phyloP scores from a whole-genome alignment of 2,113 vertebrate species.

The Phocoena sinus region DNA sequence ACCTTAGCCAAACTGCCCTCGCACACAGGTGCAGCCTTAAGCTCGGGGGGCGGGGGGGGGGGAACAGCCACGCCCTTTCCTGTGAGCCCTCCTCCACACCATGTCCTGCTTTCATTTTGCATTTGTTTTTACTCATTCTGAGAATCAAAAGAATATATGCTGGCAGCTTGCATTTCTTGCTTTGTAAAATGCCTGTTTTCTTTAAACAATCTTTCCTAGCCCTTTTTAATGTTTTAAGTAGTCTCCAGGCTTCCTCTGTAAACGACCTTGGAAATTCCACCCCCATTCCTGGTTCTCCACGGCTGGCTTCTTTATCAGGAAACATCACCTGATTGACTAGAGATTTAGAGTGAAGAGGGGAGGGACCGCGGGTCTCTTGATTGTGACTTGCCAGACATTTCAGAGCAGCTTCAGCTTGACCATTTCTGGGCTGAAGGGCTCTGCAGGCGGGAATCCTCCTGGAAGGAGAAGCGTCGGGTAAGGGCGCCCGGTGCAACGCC shows the following conservation, averaged over 20 bases:
- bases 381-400: neutral
- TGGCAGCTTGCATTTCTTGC: neutral
- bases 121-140: conserved; percentile 17
- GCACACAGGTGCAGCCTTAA: neutral
- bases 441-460: neutral
- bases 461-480: neutral
- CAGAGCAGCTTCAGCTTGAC: neutral
- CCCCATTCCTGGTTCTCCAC: neutral
- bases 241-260: neutral
- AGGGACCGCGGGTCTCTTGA: neutral
- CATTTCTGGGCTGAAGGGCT: neutral
- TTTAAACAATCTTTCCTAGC: neutral
- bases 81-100: neutral
- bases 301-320: neutral
- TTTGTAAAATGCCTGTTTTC: conserved; percentile 10
- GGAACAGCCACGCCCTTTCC: neutral
- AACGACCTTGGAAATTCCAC: neutral
- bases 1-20: neutral
- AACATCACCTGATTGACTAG: neutral
- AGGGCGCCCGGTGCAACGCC: too few relatives aligned
- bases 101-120: neutral
- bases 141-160: neutral
- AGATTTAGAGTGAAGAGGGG: neutral
- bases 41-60: neutral
- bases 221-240: neutral